These are phyloP conservation scores for Hoplostethus atlanticus DNA, from an alignment of 2,797 vertebrate species.

Conservation along the genomic window DNA sequence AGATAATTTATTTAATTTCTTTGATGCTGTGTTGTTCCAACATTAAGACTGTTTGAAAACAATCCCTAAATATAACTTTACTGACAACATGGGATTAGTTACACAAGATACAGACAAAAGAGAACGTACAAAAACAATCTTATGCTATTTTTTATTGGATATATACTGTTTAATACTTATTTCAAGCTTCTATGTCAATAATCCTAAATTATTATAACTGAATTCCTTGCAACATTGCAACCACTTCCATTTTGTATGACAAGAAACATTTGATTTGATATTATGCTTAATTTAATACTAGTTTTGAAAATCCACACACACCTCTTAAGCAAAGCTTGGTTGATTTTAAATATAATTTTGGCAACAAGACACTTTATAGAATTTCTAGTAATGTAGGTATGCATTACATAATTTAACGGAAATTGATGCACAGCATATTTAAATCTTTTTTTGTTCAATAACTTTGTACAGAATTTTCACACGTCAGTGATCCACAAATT, in stretches of 20 bases:
- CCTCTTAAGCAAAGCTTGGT: not conserved
- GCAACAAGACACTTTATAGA: not conserved
- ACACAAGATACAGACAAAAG: not conserved
- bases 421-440: not conserved
- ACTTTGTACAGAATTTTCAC: not conserved
- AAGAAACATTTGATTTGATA: not conserved
- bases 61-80: conserved; percentile 49
- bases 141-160: not conserved
- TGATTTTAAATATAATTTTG: not conserved
- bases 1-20: conserved; percentile 51
- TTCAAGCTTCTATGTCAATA: not conserved
- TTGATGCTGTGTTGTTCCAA: conserved; percentile 50
- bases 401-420: not conserved
- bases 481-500: too few species aligned
- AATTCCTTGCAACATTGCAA: not conserved
- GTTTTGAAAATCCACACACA: not conserved
- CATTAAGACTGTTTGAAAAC: conserved; percentile 51
- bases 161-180: not conserved
- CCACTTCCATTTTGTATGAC: not conserved
- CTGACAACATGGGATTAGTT: conserved; percentile 15
- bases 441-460: not conserved
- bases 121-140: not conserved
- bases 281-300: not conserved
- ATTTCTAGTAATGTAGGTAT: not conserved
- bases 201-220: not conserved